These are phyloP conservation scores for Dipodomys merriami DNA, from an alignment of 2,113 vertebrate species.

Conservation along the genomic window DNA sequence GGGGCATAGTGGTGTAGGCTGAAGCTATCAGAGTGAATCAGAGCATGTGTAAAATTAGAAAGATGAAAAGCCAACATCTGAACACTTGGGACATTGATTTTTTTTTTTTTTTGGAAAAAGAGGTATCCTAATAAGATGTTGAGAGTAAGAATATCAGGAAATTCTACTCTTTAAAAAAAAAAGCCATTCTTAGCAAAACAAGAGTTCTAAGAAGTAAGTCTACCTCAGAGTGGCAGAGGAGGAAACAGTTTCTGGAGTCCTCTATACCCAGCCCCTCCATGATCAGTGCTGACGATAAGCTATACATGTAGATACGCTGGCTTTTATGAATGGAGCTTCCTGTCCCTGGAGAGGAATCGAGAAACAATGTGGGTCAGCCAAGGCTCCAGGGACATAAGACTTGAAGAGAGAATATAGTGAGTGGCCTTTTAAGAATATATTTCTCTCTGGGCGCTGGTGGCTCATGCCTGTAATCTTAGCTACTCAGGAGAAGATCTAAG, in stretches of 20 bases:
- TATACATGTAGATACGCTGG: neutral
- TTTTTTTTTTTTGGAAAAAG: neutral
- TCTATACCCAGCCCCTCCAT: neutral
- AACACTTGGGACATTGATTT: neutral
- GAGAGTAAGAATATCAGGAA: neutral
- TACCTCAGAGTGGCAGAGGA: neutral
- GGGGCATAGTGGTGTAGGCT: rapidly evolving
- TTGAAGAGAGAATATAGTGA: neutral
- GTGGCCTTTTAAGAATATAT: neutral
- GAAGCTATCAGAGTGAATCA: neutral
- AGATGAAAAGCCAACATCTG: neutral
- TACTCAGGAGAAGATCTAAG: no score
- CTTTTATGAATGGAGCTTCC: neutral
- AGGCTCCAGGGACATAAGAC: neutral
- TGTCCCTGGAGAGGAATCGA: neutral
- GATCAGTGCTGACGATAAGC: neutral
- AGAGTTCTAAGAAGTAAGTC: neutral
- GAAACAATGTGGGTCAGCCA: neutral
- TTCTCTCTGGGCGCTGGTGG: no score
- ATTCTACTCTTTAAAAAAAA: neutral
- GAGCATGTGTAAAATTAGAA: neutral
- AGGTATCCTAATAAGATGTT: neutral
- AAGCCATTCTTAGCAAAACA: neutral
- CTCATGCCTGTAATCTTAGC: no score
- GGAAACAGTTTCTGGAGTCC: neutral